phyloP scores from a whole-genome alignment of 2,797 vertebrate species.

The Pseudochaenichthys georgianus region DNA sequence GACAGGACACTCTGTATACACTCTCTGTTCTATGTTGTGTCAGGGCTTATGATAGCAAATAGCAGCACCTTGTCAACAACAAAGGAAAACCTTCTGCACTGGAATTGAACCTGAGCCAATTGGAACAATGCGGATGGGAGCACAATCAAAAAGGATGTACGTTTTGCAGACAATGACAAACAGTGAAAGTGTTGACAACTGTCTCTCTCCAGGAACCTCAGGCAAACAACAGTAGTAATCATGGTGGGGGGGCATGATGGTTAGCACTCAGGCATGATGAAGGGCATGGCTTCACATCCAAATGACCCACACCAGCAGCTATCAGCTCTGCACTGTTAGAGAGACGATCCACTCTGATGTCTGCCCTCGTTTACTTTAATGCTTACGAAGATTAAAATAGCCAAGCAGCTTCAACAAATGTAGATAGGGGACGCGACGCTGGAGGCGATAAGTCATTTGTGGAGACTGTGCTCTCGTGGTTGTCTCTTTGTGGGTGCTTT shows the following conservation, averaged over 20 bases:
- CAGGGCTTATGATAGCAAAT: slow-evolving; percentile 37
- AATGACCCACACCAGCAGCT: slow-evolving; percentile 75
- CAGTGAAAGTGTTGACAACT: slow-evolving; percentile 61
- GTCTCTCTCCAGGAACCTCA: slow-evolving; percentile 50
- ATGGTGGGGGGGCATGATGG: slow-evolving; percentile 67
- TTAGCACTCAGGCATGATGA: slow-evolving; percentile 70
- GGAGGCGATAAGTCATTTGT: slow-evolving; percentile 64
- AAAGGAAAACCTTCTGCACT: slow-evolving; percentile 42
- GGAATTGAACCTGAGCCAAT: slow-evolving; percentile 44
- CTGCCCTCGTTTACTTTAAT: slow-evolving; percentile 76
- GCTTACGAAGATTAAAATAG: slow-evolving; percentile 74
- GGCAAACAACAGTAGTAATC: slow-evolving; percentile 69
- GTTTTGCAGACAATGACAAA: slow-evolving; percentile 61
- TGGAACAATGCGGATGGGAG: slow-evolving; percentile 21
- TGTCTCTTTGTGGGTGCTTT: slow-evolving; percentile 50
- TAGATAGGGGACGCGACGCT: slow-evolving; percentile 58
- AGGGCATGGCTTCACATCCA: slow-evolving; percentile 77
- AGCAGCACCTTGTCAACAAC: slow-evolving; percentile 46
- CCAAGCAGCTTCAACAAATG: slow-evolving; percentile 69
- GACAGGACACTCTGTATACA: background rate
- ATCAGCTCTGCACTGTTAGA: slow-evolving; percentile 63
- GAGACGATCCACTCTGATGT: slow-evolving; percentile 72
- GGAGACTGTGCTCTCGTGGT: slow-evolving; percentile 52
- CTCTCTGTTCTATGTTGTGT: background rate
- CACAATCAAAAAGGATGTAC: slow-evolving; percentile 30